These are phyloP conservation scores for Orthosia incerta DNA, from an alignment of 2,888 invertebrate genomes.

Conservation along the genomic window DNA sequence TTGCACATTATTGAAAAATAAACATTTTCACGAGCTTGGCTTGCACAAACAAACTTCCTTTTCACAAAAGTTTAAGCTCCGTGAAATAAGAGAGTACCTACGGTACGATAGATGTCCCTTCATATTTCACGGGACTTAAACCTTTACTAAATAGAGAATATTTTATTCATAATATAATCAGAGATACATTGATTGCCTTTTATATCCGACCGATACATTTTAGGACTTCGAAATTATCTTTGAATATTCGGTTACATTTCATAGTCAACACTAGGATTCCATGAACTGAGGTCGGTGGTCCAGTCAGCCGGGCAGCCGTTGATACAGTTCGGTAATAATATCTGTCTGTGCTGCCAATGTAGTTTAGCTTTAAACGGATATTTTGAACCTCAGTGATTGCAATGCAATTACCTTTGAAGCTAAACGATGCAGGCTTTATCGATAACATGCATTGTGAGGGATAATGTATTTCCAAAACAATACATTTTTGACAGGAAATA, in stretches of 20 bases:
- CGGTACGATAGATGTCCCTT: background rate
- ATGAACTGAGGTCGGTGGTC: conserved; percentile 38
- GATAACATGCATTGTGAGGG: background rate
- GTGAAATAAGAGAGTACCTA: background rate
- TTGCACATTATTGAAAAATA: background rate
- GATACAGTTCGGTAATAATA: conserved; percentile 22
- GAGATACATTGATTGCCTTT: background rate
- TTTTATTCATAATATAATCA: conserved; percentile 3
- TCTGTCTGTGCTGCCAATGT: conserved; percentile 19
- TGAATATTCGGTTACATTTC: conserved; percentile 9
- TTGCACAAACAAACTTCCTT: background rate
- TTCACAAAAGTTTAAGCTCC: background rate
- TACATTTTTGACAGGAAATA: background rate
- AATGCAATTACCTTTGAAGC: conserved; percentile 26
- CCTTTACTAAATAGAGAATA: background rate
- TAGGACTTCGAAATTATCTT: conserved; percentile 6
- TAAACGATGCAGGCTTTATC: conserved; percentile 1
- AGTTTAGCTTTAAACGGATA: conserved; percentile 7
- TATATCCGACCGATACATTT: background rate
- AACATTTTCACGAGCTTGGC: background rate
- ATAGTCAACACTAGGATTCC: conserved; percentile 24
- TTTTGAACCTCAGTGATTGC: conserved; percentile 12
- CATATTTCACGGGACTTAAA: background rate
- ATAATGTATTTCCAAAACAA: background rate
- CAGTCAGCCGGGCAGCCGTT: conserved; percentile 19